Conservation (phyloP, 2,888 invertebrate species). For the Onchidella celtica region DNA sequence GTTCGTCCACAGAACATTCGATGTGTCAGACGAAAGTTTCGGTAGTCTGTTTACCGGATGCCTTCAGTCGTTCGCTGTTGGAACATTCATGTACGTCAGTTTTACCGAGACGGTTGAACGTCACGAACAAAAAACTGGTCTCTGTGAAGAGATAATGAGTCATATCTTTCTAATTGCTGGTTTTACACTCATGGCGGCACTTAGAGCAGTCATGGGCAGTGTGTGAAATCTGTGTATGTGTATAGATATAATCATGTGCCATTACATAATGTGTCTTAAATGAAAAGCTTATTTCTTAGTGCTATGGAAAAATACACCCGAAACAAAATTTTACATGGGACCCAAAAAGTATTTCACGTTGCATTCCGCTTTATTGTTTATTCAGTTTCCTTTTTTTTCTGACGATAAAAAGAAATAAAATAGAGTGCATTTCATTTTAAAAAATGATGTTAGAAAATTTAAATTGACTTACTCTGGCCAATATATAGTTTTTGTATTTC, state of each 20-base stretch:
- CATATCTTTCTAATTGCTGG: constrained; percentile 35
- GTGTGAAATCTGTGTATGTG: constrained; percentile 15
- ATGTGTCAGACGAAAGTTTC: constrained; percentile 8
- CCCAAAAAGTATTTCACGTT: no score
- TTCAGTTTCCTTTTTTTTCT: no score
- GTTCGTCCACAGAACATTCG: constrained; percentile 53
- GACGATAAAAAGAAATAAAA: no score
- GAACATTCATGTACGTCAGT: constrained; percentile 95
- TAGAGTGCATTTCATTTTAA: no score
- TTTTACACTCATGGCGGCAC: constrained; percentile 32
- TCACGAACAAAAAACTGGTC: not conserved
- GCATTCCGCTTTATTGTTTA: no score
- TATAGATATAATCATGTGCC: not conserved
- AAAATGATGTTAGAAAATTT: no score
- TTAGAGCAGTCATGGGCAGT: constrained; percentile 6
- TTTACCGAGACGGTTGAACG: constrained; percentile 88
- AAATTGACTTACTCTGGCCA: no score
- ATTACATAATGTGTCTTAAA: no score
- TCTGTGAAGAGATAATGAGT: not conserved
- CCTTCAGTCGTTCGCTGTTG: constrained; percentile 91
- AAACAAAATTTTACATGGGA: no score
- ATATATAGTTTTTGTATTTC: no score
- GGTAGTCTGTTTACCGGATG: constrained; percentile 70
- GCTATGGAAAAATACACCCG: no score
- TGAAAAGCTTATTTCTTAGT: no score